Conservation (phyloP, 2,113 vertebrate species). For the Agapornis roseicollis region DNA sequence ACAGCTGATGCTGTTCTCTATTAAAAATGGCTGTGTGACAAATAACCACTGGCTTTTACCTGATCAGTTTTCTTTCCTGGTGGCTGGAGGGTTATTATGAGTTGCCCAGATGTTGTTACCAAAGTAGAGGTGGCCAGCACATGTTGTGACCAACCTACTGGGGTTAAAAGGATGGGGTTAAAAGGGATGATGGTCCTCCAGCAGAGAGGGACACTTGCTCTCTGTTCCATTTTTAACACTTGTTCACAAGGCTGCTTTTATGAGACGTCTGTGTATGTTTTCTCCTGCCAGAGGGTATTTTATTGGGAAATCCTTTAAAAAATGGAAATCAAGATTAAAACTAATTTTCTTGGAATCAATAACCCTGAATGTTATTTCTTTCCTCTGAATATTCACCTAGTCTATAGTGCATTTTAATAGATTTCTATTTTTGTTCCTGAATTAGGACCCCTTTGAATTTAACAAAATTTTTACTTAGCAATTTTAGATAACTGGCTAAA, state of each 20-base stretch:
- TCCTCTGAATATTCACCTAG: slow-evolving; percentile 5
- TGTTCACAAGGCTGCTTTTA: not conserved
- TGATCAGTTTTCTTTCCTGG: not conserved
- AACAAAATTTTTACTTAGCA: slow-evolving; percentile 65
- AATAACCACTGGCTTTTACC: rapidly evolving
- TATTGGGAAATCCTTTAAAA: not conserved
- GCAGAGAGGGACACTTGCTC: not conserved
- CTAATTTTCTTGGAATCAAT: not conserved
- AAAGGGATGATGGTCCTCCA: not conserved
- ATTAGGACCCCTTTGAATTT: slow-evolving; percentile 43
- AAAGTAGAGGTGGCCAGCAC: not conserved
- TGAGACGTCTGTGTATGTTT: not conserved
- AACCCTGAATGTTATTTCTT: not conserved
- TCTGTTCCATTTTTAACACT: not conserved
- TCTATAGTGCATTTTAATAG: slow-evolving; percentile 8
- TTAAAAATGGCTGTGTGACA: not conserved
- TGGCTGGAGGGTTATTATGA: not conserved
- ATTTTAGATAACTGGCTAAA: slow-evolving; percentile 24
- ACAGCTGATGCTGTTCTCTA: not conserved
- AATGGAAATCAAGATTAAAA: slow-evolving; percentile 10
- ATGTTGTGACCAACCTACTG: rapidly evolving
- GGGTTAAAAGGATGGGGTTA: not conserved
- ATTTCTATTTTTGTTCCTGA: slow-evolving; percentile 34
- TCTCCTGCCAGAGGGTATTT: not conserved
- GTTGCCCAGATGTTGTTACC: not conserved